phyloP scores from a whole-genome alignment of 2,113 vertebrate genomes.

The Prolemur simus region DNA sequence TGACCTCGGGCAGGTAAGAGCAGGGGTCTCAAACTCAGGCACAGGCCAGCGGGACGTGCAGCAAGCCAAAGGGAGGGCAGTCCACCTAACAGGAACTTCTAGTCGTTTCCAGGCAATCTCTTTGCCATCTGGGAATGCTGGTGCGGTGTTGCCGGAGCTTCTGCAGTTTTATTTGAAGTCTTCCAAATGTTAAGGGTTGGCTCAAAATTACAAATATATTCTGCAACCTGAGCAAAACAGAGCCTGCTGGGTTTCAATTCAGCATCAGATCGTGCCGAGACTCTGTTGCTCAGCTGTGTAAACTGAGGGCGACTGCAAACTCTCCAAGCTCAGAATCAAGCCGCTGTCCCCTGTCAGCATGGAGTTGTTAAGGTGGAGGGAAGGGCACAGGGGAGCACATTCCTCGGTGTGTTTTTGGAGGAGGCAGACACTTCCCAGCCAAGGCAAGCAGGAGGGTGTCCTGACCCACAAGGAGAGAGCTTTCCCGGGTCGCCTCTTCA shows the following conservation, averaged over 20 bases:
- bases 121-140: neutral
- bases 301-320: rapidly evolving
- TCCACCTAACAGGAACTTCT: rapidly evolving
- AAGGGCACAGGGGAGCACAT: neutral
- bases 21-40: neutral
- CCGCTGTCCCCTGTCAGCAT: neutral
- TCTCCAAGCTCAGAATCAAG: neutral
- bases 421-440: neutral
- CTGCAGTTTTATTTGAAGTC: neutral
- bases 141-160: neutral
- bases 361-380: neutral
- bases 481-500: neutral
- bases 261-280: neutral
- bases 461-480: neutral
- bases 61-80: neutral
- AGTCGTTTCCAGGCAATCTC: neutral
- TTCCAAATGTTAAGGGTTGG: neutral
- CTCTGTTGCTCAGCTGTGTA: neutral
- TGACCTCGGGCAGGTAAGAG: neutral
- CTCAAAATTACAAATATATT: neutral
- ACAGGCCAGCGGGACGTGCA: neutral
- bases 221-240: neutral
- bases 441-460: neutral
- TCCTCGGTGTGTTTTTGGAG: neutral
- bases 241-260: neutral